Evolutionary conservation across 1,140 invertebrate species (phyloP).

Genomic region (Varroa destructor): DNA sequence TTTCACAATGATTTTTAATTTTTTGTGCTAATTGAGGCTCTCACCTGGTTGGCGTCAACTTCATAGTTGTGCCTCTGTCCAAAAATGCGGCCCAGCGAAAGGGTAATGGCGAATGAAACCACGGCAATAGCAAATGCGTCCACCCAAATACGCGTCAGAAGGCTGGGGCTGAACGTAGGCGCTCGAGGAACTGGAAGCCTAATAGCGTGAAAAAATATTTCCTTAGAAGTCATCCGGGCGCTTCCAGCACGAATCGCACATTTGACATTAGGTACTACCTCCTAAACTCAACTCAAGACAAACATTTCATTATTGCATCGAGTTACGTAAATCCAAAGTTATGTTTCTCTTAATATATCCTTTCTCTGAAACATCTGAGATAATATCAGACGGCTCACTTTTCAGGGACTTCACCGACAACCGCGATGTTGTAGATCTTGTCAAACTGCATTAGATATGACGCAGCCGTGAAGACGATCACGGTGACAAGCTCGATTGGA

Average conservation of each 20-base stretch:
- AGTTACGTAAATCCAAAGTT: no score
- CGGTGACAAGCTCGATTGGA: conserved; percentile 35
- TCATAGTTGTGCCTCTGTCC: conserved; percentile 48
- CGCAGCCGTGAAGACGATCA: conserved; percentile 41
- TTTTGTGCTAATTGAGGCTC: conserved; percentile 30
- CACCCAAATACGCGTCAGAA: conserved; percentile 9
- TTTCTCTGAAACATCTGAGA: no score
- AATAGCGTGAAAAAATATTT: not conserved
- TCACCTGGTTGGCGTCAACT: conserved; percentile 46
- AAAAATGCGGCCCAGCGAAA: conserved; percentile 48
- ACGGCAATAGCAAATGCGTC: conserved; percentile 45
- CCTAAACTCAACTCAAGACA: not conserved
- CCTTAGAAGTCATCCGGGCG: not conserved
- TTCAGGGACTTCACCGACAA: conserved; percentile 43
- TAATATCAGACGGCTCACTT: conserved; percentile 38
- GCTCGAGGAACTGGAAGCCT: conserved; percentile 40
- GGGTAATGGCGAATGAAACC: conserved; percentile 47
- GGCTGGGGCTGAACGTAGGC: conserved; percentile 36
- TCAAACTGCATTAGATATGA: conserved; percentile 42
- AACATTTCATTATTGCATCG: no score
- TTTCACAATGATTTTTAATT: no score
- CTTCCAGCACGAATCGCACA: not conserved
- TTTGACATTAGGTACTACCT: not conserved
- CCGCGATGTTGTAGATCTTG: conserved; percentile 40
- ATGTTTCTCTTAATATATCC: no score